These are phyloP conservation scores for Acholoe squamosa DNA, from an alignment of 2,888 invertebrate genomes.

Conservation along the genomic window DNA sequence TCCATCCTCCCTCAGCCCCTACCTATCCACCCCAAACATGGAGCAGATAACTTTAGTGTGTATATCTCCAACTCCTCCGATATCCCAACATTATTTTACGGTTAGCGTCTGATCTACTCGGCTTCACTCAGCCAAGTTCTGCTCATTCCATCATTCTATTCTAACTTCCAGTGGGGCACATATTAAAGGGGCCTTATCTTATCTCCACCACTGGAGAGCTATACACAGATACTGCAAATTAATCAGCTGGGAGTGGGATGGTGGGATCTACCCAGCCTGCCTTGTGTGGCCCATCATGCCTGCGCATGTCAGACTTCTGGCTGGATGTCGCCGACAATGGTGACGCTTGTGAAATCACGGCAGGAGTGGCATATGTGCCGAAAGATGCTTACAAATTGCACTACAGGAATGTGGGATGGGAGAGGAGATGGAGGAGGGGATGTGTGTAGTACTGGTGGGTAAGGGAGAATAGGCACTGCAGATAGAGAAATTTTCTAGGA, in stretches of 20 bases:
- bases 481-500: neutral
- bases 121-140: neutral
- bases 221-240: neutral
- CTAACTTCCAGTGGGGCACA: neutral
- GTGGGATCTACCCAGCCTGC: conserved; percentile 2
- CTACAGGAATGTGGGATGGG: neutral
- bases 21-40: too few relatives aligned
- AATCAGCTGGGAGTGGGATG: neutral
- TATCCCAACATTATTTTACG: too few relatives aligned
- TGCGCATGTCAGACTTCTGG: conserved; percentile 29
- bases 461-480: neutral
- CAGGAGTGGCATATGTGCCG: neutral
- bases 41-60: too few relatives aligned
- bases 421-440: too few relatives aligned
- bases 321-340: conserved; percentile 46
- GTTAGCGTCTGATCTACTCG: too few relatives aligned
- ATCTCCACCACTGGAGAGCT: too few relatives aligned
- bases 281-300: conserved; percentile 33
- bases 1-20: too few relatives aligned
- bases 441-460: neutral
- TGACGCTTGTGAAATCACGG: neutral
- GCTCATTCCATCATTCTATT: neutral
- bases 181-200: conserved; percentile 16
- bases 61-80: too few relatives aligned
- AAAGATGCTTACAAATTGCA: neutral